These are phyloP conservation scores for Bellardia pandia DNA, from an alignment of 2,888 invertebrate genomes.

Conservation along the genomic window DNA sequence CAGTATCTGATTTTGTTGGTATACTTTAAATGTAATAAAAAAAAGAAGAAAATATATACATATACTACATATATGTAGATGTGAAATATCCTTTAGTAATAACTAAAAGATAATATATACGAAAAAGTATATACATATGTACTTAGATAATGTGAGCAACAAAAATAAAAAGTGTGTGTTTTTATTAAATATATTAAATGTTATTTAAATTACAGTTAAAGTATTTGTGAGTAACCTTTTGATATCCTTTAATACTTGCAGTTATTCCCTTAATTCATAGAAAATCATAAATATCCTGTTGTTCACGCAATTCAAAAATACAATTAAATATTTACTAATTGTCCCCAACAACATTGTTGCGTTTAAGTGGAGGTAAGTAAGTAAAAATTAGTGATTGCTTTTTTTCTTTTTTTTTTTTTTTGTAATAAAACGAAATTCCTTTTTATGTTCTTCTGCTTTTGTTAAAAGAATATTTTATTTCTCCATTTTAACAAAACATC, in stretches of 20 bases:
- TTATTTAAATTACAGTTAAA: background rate
- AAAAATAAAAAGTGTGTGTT: background rate
- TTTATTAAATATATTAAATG: background rate
- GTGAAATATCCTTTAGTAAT: background rate
- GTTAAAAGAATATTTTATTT: background rate
- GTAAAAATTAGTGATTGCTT: background rate
- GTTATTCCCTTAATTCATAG: slow-evolving; percentile 4
- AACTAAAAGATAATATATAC: background rate
- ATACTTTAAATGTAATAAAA: slow-evolving; percentile 19
- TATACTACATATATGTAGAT: background rate
- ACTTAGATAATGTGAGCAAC: slow-evolving; percentile 20
- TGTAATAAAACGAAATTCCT: background rate
- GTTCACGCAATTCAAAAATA: background rate
- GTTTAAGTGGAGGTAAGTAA: slow-evolving; percentile 44
- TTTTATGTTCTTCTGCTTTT: background rate
- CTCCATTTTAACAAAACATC: too few species aligned
- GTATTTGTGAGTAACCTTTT: background rate
- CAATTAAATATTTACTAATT: slow-evolving; percentile 2
- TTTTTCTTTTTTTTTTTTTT: slow-evolving; percentile 5
- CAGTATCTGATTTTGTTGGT: slow-evolving; percentile 30
- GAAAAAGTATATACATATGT: background rate
- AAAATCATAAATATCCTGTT: slow-evolving; percentile 24
- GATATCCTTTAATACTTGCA: background rate
- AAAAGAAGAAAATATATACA: background rate
- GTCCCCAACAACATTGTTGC: slow-evolving; percentile 26